Evolutionary conservation across 2,113 vertebrate genomes (phyloP), one percentile per base, ranked within the genome.

Genomic region (Trematomus loennbergii): DNA sequence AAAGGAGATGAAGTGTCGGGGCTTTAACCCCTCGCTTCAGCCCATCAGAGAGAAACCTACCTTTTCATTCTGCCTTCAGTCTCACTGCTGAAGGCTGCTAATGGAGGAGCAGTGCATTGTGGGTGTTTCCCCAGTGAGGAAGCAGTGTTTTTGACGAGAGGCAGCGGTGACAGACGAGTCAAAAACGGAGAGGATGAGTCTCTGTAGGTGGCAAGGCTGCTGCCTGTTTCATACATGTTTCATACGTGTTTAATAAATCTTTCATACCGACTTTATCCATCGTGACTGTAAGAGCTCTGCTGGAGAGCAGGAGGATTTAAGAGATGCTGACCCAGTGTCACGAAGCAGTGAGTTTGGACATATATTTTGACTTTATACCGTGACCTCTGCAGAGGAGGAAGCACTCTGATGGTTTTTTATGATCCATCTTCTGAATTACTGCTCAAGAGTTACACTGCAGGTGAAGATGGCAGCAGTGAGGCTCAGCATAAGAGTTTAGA

Each of bases 51-150:
- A 46, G 5, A 61, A 17, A 52, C 45, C 43, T 4, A 16, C 36
- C 64, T 57, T 17, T 68, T 62, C 63, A 36, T 36, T 53, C 43
- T 11, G 5, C 46, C 45, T 12, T 7, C 43, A 10, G 36, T 40
- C 29, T 50, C 54, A 9, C 33, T 6, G n/a, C 3, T 6, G 40
- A n/a, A 13, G 25, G 45, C 64, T 33, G 29, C 11, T 54, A 18
- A 64, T 70, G 57, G 74, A 78, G 50, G 22, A 59, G 63, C 58
- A 33, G 70, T 82, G 79, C 83, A 85, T 85, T 62, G 12, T 81
- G 83, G 73, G 65, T 18, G 73, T 33, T 45, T 22, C 45, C 43
- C 64, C 25, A 2, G 22, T n/a, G 60, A 76, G 77, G 60, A 61
- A 49, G 29, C 17, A 2, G 36, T 15, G 55, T 2, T 62, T 65